A percentile compares a stretch with the other conserved stretches of the same genome.
Evolutionary conservation across 2,797 vertebrate species (phyloP).

Genomic region (Mareca penelope): DNA sequence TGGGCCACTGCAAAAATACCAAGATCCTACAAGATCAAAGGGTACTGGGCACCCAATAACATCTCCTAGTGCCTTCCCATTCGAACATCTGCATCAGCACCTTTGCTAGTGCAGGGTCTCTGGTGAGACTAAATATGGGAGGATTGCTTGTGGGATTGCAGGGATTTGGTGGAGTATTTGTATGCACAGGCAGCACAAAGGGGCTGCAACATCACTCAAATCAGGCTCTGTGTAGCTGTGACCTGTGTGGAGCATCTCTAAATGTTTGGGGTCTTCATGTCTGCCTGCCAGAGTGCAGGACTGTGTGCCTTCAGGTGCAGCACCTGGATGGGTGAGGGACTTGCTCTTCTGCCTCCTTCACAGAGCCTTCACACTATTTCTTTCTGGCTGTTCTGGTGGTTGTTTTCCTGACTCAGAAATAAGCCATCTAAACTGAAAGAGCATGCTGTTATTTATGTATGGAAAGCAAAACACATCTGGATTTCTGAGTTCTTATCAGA

Average conservation of each 20-base stretch:
- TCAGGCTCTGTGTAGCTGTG: not conserved
- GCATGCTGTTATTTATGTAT: not conserved
- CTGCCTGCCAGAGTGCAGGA: not conserved
- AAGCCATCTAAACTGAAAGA: not conserved
- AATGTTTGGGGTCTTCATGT: not conserved
- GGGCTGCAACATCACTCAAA: not conserved
- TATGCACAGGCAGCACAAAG: not conserved
- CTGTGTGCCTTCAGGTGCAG: not conserved
- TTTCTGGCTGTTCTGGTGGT: not conserved
- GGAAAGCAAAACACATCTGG: not conserved
- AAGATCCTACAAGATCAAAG: not conserved
- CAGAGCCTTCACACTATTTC: not conserved
- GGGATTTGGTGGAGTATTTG: not conserved
- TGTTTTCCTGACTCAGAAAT: not conserved
- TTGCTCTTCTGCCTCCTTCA: not conserved
- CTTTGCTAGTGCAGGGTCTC: not conserved
- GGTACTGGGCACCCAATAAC: not conserved
- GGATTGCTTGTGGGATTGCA: not conserved
- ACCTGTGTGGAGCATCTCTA: not conserved
- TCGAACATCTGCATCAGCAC: too few relatives aligned
- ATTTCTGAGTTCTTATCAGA: conserved; percentile 28
- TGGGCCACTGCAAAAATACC: not conserved
- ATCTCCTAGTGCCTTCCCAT: not conserved
- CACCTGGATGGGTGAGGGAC: not conserved
- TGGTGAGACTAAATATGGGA: not conserved